Conservation (phyloP, 53 echinoderm and acorn worm species). For the Pentamera pediparva region DNA sequence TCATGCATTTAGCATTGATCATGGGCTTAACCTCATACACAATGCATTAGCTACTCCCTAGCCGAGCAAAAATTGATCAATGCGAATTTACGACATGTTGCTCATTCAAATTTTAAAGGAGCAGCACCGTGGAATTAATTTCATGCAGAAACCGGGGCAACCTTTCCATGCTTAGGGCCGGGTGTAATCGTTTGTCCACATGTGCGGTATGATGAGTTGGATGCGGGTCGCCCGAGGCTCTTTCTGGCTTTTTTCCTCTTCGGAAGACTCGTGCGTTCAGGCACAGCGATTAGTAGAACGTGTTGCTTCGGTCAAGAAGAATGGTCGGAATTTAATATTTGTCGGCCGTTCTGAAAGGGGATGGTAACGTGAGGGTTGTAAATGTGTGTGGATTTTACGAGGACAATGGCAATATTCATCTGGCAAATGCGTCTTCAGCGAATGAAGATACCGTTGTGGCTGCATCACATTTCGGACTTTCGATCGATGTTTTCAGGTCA, state of each 20-base stretch:
- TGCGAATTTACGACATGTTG: slow-evolving; percentile 29
- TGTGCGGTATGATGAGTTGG: neutral
- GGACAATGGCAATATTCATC: neutral
- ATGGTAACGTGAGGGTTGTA: no score
- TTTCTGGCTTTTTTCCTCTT: neutral
- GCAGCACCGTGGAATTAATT: neutral
- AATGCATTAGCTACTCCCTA: slow-evolving; percentile 27
- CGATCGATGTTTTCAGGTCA: neutral
- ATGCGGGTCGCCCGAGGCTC: neutral
- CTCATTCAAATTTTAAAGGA: slow-evolving; percentile 24
- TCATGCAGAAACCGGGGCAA: no score
- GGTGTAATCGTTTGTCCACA: neutral
- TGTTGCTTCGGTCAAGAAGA: neutral
- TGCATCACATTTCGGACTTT: neutral
- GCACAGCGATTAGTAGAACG: neutral
- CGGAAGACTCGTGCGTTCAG: neutral
- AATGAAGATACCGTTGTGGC: neutral
- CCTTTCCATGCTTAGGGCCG: neutral
- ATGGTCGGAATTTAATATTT: neutral
- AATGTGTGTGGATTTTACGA: no score
- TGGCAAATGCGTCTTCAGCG: neutral
- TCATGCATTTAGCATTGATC: slow-evolving; percentile 34
- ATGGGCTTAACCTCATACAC: slow-evolving; percentile 32
- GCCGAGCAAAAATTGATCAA: slow-evolving; percentile 23
- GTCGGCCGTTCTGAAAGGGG: no score